Evolutionary conservation across 2,797 vertebrate species (phyloP).

Genomic region (Darevskia nairensis): DNA sequence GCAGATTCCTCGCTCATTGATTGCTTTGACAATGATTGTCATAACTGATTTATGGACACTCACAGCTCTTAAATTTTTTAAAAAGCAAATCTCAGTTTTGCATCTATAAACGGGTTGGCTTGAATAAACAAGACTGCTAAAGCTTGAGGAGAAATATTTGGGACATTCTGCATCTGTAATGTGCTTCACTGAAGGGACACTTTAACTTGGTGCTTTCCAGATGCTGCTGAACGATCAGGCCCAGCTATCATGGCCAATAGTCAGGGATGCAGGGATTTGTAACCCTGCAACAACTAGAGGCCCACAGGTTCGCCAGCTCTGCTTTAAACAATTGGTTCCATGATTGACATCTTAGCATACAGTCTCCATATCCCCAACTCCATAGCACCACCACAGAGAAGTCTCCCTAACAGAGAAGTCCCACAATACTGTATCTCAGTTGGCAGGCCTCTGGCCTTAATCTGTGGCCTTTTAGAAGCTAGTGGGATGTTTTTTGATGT

Average conservation of each 20-base stretch:
- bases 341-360: not conserved
- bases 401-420: too few species aligned
- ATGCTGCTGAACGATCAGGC: too few species aligned
- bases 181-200: conserved; percentile 51
- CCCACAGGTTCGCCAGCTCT: too few species aligned
- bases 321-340: not conserved
- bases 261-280: too few species aligned
- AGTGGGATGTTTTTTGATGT: too few species aligned
- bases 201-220: not conserved
- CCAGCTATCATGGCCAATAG: too few species aligned
- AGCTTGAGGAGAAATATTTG: conserved; percentile 73
- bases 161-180: conserved; percentile 70
- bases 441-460: too few species aligned
- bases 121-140: conserved; percentile 77
- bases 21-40: conserved; percentile 84
- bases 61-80: conserved; percentile 84
- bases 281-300: too few species aligned
- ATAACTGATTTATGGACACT: conserved; percentile 87
- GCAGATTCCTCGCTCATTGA: conserved; percentile 84
- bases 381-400: not conserved
- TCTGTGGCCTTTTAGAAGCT: too few species aligned
- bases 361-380: not conserved
- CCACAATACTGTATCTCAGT: too few species aligned
- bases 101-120: conserved; percentile 76
- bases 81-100: conserved; percentile 81